Evolutionary conservation across 2,797 vertebrate genomes (phyloP).

Genomic region (Ambastaia sidthimunki): DNA sequence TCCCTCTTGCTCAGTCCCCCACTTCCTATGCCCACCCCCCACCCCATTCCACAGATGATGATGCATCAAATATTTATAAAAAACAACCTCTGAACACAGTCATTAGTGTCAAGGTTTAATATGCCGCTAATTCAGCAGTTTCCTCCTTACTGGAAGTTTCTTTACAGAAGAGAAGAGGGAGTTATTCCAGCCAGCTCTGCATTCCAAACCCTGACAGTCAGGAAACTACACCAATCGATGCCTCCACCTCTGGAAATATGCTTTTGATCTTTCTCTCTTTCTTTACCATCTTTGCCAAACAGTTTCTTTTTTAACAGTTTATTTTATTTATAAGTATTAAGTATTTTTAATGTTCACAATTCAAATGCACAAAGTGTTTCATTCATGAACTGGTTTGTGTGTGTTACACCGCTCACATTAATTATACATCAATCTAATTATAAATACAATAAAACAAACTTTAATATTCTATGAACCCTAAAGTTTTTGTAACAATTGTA

Average conservation of each 20-base stretch:
- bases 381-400: no score
- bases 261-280: constrained; percentile 1
- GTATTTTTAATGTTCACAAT: no score
- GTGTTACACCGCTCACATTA: no score
- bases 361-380: no score
- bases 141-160: constrained; percentile 63
- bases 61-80: constrained; percentile 88
- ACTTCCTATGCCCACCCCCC: constrained; percentile 64
- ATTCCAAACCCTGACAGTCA: constrained; percentile 21
- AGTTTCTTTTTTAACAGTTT: neutral
- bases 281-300: constrained; percentile 8
- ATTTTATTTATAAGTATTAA: no score
- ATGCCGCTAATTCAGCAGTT: constrained; percentile 67
- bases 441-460: neutral
- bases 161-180: constrained; percentile 56
- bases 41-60: constrained; percentile 74
- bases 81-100: constrained; percentile 76
- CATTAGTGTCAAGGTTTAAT: constrained; percentile 79
- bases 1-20: constrained; percentile 14
- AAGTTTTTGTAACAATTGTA: neutral
- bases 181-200: constrained; percentile 45
- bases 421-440: neutral
- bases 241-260: neutral
- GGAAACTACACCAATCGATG: neutral
- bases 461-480: neutral